These are phyloP conservation scores for Crotalus helleri DNA, from an alignment of 2,113 vertebrate genomes.

Conservation along the genomic window DNA sequence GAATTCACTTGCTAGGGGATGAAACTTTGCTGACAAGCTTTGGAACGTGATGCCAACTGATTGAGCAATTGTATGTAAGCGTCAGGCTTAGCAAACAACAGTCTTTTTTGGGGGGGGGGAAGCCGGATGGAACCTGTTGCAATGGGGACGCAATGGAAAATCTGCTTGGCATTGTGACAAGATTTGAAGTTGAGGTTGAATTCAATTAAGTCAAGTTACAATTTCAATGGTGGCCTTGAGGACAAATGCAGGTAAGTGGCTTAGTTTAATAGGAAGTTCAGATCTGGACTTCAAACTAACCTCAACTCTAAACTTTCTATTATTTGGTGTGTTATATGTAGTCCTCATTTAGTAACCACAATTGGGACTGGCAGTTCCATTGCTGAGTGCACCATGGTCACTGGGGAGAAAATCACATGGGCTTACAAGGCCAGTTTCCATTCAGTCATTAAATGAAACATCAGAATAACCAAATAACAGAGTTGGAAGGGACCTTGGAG, in stretches of 20 bases:
- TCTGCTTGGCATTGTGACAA: not conserved
- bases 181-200: not conserved
- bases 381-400: too few relatives aligned
- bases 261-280: not conserved
- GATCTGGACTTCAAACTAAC: not conserved
- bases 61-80: not conserved
- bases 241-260: not conserved
- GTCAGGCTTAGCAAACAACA: not conserved
- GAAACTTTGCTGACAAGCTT: slow-evolving; percentile 33
- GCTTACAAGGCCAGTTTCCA: too few relatives aligned
- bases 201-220: not conserved
- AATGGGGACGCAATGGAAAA: not conserved
- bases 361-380: too few relatives aligned
- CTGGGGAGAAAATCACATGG: too few relatives aligned
- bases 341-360: too few relatives aligned
- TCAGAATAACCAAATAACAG: not conserved
- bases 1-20: slow-evolving; percentile 4
- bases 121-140: not conserved
- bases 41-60: slow-evolving; percentile 25
- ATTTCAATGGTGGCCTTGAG: not conserved
- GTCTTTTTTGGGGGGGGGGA: not conserved
- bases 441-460: too few relatives aligned
- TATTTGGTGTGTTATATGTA: too few relatives aligned
- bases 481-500: too few relatives aligned
- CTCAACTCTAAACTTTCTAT: not conserved